Evolutionary conservation across 2,888 invertebrate genomes (phyloP), one percentile per base, ranked within the genome.

Genomic region (Euclidia mi): DNA sequence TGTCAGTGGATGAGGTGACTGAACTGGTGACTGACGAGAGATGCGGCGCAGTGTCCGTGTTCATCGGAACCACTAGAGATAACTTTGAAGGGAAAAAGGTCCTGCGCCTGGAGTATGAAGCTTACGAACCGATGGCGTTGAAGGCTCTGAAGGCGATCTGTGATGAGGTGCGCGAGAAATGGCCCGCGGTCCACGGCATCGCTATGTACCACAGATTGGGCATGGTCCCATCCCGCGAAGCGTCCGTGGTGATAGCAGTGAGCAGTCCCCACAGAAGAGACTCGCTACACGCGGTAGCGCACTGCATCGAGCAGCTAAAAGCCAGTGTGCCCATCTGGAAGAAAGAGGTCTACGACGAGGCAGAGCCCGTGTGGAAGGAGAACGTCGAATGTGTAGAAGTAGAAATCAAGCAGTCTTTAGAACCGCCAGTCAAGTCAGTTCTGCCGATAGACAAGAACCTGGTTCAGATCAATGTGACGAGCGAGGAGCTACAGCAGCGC

Each of bases 241-340:
- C 97, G 0, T 99, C 99, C 76, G 97, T 99, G 2, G 95, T 98
- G 6, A 98, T 99, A 65, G 99, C 98, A 0, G 95, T 98, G 20
- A 98, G 98, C 52, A 98, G 99, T 10, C 96, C 98, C 0, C 99
- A 99, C 88, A 95, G 99, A 25, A 93, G 95, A 43, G 97, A 97
- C 50, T 97, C 98, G 0, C 93, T 99, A 3, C 96, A 96, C 72
- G 98, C 99, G 1, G 97, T 98, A 0, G 95, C 97, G 44, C 97
- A 95, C 91, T 97, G 97, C 70, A 98, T 99, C 66, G 97, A 99
- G 73, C 95, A 95, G 51, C 94, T 99, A 0, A 99, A 99, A 87
- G 96, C 96, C 50, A 95, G 95, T 18, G 99, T 99, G 28, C 99
- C 99, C 0, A 98, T 99, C 57, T 99, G 99, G 99, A 99, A 99